These are phyloP conservation scores for Pseudorhombus dupliciocellatus DNA, from an alignment of 2,113 vertebrate genomes.

Conservation along the genomic window DNA sequence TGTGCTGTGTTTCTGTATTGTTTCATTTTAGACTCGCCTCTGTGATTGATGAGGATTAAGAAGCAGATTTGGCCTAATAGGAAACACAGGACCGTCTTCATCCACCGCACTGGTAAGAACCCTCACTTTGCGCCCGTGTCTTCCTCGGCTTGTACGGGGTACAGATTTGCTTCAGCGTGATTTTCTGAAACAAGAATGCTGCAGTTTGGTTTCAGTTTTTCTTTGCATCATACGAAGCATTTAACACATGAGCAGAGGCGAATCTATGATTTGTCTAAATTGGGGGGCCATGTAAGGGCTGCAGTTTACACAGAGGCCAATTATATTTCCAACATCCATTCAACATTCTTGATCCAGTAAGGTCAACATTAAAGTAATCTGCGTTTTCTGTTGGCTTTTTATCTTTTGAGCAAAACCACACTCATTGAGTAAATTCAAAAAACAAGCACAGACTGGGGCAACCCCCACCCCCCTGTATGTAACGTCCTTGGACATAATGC, in stretches of 20 bases:
- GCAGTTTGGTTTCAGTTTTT: constrained; percentile 27
- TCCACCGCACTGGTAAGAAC: constrained; percentile 77
- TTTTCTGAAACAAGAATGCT: constrained; percentile 9
- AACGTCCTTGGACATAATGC: constrained; percentile 14
- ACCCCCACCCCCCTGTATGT: too few relatives aligned
- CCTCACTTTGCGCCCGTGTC: constrained; percentile 61
- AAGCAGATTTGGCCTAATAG: constrained; percentile 69
- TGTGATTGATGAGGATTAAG: constrained; percentile 82
- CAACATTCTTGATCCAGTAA: background rate
- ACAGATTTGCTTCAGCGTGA: constrained; percentile 3
- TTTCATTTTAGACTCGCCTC: constrained; percentile 70
- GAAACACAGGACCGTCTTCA: constrained; percentile 72
- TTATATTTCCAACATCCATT: background rate
- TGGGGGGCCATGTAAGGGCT: too few relatives aligned
- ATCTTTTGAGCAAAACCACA: too few relatives aligned
- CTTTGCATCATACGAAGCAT: constrained; percentile 9
- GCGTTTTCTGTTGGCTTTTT: too few relatives aligned
- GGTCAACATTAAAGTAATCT: background rate
- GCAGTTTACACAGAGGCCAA: background rate
- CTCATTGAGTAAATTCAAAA: too few relatives aligned
- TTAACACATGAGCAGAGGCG: background rate
- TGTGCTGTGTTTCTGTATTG: constrained; percentile 57
- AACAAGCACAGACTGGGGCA: too few relatives aligned
- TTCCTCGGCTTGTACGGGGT: constrained; percentile 4
- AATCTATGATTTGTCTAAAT: too few relatives aligned